These are phyloP conservation scores for Sus cebifrons DNA, from an alignment of 2,797 vertebrate species.

Conservation along the genomic window DNA sequence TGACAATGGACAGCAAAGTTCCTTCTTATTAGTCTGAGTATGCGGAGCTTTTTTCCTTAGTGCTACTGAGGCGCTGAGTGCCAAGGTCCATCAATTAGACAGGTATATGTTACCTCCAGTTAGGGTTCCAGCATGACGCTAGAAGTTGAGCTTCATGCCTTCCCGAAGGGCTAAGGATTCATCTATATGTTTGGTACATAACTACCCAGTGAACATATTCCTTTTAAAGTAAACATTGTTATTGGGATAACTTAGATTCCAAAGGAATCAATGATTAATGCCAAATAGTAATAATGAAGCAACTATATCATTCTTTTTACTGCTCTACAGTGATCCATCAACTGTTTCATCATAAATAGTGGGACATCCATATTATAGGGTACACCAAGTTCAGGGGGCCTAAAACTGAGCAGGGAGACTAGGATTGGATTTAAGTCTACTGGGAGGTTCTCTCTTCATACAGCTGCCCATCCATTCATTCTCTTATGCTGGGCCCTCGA, in stretches of 20 bases:
- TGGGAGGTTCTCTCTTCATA: slow-evolving; percentile 5
- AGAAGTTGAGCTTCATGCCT: neutral
- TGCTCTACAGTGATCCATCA: neutral
- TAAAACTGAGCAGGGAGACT: slow-evolving; percentile 37
- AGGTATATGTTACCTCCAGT: neutral
- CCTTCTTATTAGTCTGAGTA: neutral
- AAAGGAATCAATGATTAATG: neutral
- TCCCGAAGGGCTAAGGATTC: neutral
- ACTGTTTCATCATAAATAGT: neutral
- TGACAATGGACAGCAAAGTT: neutral
- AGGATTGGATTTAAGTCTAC: neutral
- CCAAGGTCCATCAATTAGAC: neutral
- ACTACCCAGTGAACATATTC: neutral
- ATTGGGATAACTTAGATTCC: neutral
- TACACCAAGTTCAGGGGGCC: neutral
- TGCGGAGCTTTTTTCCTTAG: neutral
- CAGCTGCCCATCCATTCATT: neutral
- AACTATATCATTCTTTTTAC: neutral
- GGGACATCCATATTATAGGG: neutral
- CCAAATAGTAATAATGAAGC: slow-evolving; percentile 12
- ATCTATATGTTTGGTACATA: neutral
- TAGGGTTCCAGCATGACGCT: neutral
- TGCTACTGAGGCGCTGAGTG: neutral
- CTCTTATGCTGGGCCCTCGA: neutral
- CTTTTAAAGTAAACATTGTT: neutral